Percentiles rank a stretch among this genome's conserved stretches.
Conservation (phyloP, 1,140 invertebrate genomes). For the Drosophila malerkotliana region DNA sequence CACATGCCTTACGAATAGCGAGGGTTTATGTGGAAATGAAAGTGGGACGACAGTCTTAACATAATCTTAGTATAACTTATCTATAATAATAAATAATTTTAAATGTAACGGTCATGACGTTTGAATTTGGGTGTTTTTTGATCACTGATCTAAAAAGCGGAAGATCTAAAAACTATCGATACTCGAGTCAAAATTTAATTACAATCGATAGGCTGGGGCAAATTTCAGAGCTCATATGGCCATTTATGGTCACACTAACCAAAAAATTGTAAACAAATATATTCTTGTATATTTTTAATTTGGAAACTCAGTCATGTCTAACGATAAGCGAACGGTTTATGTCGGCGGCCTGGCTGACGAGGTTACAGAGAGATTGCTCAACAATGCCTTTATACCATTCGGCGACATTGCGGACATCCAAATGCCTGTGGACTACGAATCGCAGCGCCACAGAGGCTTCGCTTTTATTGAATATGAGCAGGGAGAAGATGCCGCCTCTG, state of each 20-base stretch:
- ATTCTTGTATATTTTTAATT: not conserved
- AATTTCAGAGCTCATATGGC: not conserved
- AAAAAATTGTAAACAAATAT: not conserved
- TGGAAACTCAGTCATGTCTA: slow-evolving; percentile 79
- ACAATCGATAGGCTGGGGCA: not conserved
- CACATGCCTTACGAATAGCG: slow-evolving; percentile 7
- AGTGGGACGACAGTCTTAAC: slow-evolving; percentile 27
- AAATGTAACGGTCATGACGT: slow-evolving; percentile 20
- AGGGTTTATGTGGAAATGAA: slow-evolving; percentile 34
- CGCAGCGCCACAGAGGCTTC: slow-evolving; percentile 98
- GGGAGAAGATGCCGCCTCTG: slow-evolving; percentile 96
- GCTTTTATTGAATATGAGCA: slow-evolving; percentile 99
- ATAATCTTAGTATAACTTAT: slow-evolving; percentile 39
- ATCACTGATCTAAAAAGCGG: not conserved
- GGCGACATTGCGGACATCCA: slow-evolving; percentile 98
- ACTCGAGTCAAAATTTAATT: not conserved
- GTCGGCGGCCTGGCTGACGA: slow-evolving; percentile 98
- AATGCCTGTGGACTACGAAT: slow-evolving; percentile 99
- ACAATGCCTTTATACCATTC: slow-evolving; percentile 98
- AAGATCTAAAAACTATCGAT: not conserved
- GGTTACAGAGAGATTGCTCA: slow-evolving; percentile 97
- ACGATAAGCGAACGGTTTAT: slow-evolving; percentile 91
- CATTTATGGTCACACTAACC: not conserved
- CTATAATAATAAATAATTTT: slow-evolving; percentile 36
- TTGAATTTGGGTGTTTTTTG: not conserved